phyloP scores from a whole-genome alignment of 2,797 vertebrate genomes.

The Podarcis lilfordi region DNA sequence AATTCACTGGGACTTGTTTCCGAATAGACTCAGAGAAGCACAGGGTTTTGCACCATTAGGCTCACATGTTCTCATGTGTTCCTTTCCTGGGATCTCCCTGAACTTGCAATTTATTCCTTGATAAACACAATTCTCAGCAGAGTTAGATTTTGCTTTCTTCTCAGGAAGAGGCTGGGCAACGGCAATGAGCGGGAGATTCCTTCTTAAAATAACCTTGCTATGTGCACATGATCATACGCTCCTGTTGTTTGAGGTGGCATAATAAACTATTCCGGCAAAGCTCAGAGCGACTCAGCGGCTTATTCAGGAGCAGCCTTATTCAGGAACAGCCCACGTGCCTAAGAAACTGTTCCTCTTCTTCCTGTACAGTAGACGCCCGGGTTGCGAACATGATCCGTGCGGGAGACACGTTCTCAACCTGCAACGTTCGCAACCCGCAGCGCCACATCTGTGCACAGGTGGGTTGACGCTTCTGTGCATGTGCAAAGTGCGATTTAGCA shows the following conservation, averaged over 20 bases:
- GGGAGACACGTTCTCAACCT: too few relatives aligned
- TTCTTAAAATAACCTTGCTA: background rate
- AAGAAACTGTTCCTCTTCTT: background rate
- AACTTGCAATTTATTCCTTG: background rate
- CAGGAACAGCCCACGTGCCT: background rate
- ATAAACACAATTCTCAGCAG: background rate
- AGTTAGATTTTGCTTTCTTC: background rate
- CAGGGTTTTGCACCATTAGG: background rate
- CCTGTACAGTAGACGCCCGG: background rate
- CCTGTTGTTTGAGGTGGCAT: background rate
- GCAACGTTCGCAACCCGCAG: too few relatives aligned
- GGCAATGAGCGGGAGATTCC: too few relatives aligned
- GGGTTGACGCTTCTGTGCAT: too few relatives aligned
- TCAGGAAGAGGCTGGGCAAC: background rate
- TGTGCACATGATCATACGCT: background rate
- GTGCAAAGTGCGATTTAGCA: too few relatives aligned
- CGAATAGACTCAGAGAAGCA: background rate
- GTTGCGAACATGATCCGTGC: too few relatives aligned
- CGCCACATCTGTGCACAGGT: too few relatives aligned
- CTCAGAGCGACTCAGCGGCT: background rate
- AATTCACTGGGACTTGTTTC: background rate
- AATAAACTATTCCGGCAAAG: background rate
- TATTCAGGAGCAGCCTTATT: background rate
- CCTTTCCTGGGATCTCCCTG: background rate
- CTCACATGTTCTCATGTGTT: background rate